These are phyloP conservation scores for Oegoconia quadripuncta DNA, from an alignment of 2,888 invertebrate genomes.

Conservation along the genomic window DNA sequence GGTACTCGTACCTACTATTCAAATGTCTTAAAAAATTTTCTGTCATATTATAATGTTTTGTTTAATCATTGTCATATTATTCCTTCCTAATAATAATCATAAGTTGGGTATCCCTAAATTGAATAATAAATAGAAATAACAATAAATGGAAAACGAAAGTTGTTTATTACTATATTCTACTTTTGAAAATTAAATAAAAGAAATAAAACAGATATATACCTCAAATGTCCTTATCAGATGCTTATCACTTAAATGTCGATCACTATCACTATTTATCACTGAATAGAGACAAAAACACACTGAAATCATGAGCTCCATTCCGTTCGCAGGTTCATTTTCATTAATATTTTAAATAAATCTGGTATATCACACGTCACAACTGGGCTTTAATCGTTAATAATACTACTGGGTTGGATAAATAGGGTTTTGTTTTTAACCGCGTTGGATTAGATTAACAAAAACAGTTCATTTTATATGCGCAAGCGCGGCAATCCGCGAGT, in stretches of 20 bases:
- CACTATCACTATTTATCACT: constrained; percentile 76
- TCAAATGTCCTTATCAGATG: constrained; percentile 60
- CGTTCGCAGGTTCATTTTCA: constrained; percentile 64
- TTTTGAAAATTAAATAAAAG: constrained; percentile 6
- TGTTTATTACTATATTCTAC: background rate
- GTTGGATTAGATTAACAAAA: constrained; percentile 49
- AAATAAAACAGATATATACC: constrained; percentile 47
- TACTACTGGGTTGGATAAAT: constrained; percentile 21
- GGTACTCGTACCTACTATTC: no score
- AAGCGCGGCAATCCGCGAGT: constrained; percentile 52
- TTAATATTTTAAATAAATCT: constrained; percentile 33
- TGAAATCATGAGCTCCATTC: constrained; percentile 73
- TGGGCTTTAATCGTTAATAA: constrained; percentile 21
- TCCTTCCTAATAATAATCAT: no score
- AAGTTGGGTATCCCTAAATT: no score
- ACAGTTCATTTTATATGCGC: constrained; percentile 63
- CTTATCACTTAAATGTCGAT: constrained; percentile 63
- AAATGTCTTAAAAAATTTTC: no score
- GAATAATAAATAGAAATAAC: no score
- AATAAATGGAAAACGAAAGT: constrained; percentile 3
- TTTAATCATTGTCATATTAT: no score
- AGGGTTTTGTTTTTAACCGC: constrained; percentile 24
- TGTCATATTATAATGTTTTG: no score
- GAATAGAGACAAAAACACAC: constrained; percentile 68
- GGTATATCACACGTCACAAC: constrained; percentile 63